These are phyloP conservation scores for Oxygymnocypris stewartii DNA, from an alignment of 2,113 vertebrate species.

Conservation along the genomic window DNA sequence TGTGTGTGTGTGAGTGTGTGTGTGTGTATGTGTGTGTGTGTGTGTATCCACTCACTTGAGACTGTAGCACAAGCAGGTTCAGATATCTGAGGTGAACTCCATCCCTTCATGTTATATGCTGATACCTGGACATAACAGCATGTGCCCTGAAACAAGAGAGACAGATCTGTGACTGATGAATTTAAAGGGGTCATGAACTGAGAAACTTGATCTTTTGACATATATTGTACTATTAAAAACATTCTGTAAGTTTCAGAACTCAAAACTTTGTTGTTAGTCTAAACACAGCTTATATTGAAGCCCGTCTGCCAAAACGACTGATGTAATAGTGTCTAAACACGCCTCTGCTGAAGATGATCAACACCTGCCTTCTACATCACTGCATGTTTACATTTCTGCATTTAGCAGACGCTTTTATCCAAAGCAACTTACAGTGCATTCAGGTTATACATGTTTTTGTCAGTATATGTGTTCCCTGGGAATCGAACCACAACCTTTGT, in stretches of 20 bases:
- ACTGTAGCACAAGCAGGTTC: slow-evolving; percentile 80
- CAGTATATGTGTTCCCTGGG: too few relatives aligned
- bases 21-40: slow-evolving; percentile 5
- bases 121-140: slow-evolving; percentile 84
- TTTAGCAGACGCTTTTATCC: too few relatives aligned
- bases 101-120: slow-evolving; percentile 94
- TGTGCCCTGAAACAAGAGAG: slow-evolving; percentile 71
- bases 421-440: too few relatives aligned
- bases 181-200: not conserved
- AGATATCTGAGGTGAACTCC: slow-evolving; percentile 79
- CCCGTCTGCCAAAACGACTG: not conserved
- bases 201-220: not conserved
- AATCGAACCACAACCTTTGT: too few relatives aligned
- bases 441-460: too few relatives aligned
- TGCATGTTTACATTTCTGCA: not conserved
- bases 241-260: not conserved
- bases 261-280: not conserved
- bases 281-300: not conserved
- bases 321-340: not conserved
- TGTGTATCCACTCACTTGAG: slow-evolving; percentile 81
- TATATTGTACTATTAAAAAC: not conserved
- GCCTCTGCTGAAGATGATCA: not conserved
- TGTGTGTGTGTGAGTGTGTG: not conserved
- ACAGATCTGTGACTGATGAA: slow-evolving; percentile 4
- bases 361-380: not conserved